These are phyloP conservation scores for Microtus montanus DNA, from an alignment of 2,113 vertebrate species.

Conservation along the genomic window DNA sequence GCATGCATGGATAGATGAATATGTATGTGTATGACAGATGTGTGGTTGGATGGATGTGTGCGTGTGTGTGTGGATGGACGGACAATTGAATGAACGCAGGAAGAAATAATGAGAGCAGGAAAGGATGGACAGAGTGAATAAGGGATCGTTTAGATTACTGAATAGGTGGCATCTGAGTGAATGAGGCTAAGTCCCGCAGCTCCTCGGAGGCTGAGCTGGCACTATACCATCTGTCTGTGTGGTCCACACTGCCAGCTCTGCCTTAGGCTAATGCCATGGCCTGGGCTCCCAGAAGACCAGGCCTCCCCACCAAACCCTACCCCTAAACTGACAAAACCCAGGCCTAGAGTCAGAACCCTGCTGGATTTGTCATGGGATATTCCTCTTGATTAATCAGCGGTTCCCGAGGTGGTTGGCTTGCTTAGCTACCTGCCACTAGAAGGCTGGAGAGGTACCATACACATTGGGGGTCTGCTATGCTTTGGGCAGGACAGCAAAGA, in stretches of 20 bases:
- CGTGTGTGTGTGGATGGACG: background rate
- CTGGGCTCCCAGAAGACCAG: fast-evolving
- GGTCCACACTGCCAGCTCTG: background rate
- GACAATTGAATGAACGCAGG: background rate
- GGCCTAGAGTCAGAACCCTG: background rate
- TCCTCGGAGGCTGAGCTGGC: background rate
- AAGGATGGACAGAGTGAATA: background rate
- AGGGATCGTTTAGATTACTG: too few relatives aligned
- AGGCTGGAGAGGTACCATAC: background rate
- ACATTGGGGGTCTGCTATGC: background rate
- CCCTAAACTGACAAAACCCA: background rate
- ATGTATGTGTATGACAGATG: too few relatives aligned
- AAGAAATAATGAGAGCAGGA: background rate
- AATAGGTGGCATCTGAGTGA: background rate
- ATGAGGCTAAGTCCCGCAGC: background rate
- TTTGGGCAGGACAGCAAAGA: background rate
- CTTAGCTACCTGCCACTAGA: background rate
- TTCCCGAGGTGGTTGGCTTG: background rate
- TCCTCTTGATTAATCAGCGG: background rate
- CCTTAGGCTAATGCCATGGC: background rate
- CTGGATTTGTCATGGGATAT: background rate
- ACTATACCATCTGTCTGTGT: background rate
- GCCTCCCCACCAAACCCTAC: background rate
- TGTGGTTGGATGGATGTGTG: background rate
- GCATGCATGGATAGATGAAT: background rate